A percentile compares a stretch with the other conserved stretches of the same genome.
Conservation (phyloP, 2,113 vertebrate species). For the Python bivittatus region DNA sequence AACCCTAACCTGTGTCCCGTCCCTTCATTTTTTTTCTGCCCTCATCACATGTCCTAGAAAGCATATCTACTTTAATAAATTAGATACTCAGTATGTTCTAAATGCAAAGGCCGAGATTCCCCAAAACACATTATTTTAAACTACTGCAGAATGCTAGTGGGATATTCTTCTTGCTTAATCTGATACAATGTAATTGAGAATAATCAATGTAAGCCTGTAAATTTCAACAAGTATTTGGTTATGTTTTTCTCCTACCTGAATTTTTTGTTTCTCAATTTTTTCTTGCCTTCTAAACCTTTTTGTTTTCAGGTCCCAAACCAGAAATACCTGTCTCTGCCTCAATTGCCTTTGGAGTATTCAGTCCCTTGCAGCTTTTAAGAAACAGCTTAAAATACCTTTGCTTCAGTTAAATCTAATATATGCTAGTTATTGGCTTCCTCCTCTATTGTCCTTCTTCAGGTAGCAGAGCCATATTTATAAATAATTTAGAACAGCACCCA, state of each 20-base stretch:
- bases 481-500: not conserved
- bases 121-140: not conserved
- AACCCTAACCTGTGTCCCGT: not conserved
- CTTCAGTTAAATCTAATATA: not conserved
- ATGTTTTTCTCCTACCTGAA: not conserved
- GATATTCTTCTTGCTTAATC: not conserved
- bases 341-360: not conserved
- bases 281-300: not conserved
- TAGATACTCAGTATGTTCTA: not conserved
- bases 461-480: not conserved
- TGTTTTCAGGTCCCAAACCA: not conserved
- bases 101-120: not conserved
- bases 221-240: not conserved
- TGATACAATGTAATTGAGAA: not conserved
- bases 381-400: not conserved
- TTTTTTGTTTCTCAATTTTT: not conserved
- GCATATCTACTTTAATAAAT: not conserved
- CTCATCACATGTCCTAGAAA: not conserved
- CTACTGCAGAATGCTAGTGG: not conserved
- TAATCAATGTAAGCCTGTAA: not conserved
- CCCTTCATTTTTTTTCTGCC: not conserved
- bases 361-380: not conserved
- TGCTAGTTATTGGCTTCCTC: not conserved
- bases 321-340: not conserved
- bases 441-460: not conserved